Base-by-base conservation (phyloP, 2,888 invertebrate species). In the Cylloceria caligata region DNA sequence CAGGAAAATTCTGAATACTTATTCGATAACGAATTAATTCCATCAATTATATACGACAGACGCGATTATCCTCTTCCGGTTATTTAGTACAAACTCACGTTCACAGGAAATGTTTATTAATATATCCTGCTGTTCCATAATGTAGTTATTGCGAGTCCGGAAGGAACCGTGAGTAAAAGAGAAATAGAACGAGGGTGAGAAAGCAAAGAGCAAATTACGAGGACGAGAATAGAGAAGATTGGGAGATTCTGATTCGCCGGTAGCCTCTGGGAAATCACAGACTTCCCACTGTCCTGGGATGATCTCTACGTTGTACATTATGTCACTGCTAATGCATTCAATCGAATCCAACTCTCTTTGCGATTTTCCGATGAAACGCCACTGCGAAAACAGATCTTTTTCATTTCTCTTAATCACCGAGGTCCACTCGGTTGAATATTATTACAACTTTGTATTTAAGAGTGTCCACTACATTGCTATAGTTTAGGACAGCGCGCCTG, bases 261-360 rank as follows among this genome's bases (percentile, higher is more conserved):
- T 60, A 72, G 60, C 79, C 72, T 79, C 30, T 55, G 72, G 69
- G 80, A 80, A 74, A 80, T 74, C 80, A 64, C 62, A 47, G 55
- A 80, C 69, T 80, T 80, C 55, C 55, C n/a, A n/a, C n/a, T 11
- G 64, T 47, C 16, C 55, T 45, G 7, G 19, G 34, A 39, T 30
- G 39, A 67, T 60, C 68, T 24, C 49, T 62, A 62, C 62, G 42
- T 76, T 57, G 13, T 39, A 39, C 64, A 67, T 76, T 80, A n/a
- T n/a, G 57, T 71, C 45, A 19, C 47, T 30, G 13, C 11, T 42
- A 45, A 67, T 60, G 55, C 57, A 49, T 65, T 76, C 24, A 34
- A 13, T 2, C 21, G 39, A 21, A 45, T 34, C 3, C 21, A 6
- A 2, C 19, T 60, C 67, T 47, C 27, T 7, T 6, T 16, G 27